Evolutionary conservation across 2,113 vertebrate genomes (phyloP), one percentile per base, ranked within the genome.

Genomic region (Pithys albifrons): DNA sequence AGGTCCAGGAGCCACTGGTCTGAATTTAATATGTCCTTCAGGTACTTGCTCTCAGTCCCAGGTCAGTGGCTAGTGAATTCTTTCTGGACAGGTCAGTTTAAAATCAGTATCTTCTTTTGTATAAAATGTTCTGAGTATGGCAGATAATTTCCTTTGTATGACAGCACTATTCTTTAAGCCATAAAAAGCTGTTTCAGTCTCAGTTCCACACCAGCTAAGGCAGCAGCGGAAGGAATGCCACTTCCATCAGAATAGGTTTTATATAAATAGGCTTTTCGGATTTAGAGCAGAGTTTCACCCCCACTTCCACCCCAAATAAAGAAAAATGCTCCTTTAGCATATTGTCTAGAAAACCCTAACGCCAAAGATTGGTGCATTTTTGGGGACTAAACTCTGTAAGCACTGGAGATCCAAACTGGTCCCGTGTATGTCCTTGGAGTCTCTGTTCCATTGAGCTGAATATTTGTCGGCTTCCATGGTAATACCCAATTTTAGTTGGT

Each of bases 191-290:
- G 79, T 91, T 88, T 88, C 71, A 89, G 54, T 77, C 84, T 78
- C 66, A 59, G 29, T 81, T 90, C 85, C 37, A 54, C 51, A 82
- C 43, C 49, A 93, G 75, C 71, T 65, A 88, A 92, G 58, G 91
- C 85, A 94, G 22, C 65, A 86, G 79, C 3, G 8, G 69, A 95
- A 93, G 88, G 91, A 95, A 90, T 91, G 83, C 92, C 76, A 84
- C 57, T 92, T 88, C 65, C 77, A 27, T 86, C 69, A 77, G 85
- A 94, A 81, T 75, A 92, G 79, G 48, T 66, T 93, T 96, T 95
- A 84, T 74, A 90, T 92, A 88, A 94, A 93, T 95, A 95, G 83
- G 61, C 49, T 90, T 86, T 92, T 91, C 78, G 88, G 76, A 86
- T 86, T 92, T 83, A 77, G 52, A 93, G 55, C 51, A 6, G 48